phyloP scores from a whole-genome alignment of 2,888 invertebrate genomes.

The Chrysotoxum bicinctum region DNA sequence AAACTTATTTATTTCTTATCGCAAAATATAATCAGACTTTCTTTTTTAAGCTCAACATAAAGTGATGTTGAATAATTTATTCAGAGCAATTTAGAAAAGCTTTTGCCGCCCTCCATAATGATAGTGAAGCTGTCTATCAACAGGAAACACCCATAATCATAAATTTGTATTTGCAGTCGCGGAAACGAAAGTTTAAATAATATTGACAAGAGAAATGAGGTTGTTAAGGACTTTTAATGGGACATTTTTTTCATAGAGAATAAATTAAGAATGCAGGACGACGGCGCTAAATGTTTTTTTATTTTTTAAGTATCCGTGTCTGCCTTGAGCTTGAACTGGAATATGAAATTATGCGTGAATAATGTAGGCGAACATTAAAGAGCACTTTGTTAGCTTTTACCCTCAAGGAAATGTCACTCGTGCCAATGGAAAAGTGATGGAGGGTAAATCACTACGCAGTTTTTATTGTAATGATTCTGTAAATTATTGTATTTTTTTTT shows the following conservation, averaged over 20 bases:
- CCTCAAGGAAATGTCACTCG: neutral
- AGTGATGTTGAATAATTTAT: neutral
- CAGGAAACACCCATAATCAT: neutral
- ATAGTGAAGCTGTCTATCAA: neutral
- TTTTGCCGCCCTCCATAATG: neutral
- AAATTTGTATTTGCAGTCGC: neutral
- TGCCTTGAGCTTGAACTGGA: neutral
- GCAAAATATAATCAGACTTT: neutral
- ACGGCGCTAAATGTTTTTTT: neutral
- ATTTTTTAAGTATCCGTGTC: neutral
- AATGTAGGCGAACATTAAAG: neutral
- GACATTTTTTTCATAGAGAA: neutral
- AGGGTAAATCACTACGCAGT: neutral
- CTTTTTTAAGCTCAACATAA: neutral
- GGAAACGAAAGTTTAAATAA: neutral
- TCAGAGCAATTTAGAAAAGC: neutral
- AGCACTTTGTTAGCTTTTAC: neutral
- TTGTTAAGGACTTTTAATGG: neutral
- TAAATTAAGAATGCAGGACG: neutral
- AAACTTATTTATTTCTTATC: neutral
- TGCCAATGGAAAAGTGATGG: too few relatives aligned
- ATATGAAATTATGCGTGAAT: neutral
- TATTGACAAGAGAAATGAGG: neutral
- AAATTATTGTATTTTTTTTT: too few relatives aligned
- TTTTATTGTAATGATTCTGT: neutral